A percentile compares a stretch with the other conserved stretches of the same genome.
These are phyloP conservation scores for Mechanitis messenoides DNA, from an alignment of 2,888 invertebrate species.

Conservation along the genomic window DNA sequence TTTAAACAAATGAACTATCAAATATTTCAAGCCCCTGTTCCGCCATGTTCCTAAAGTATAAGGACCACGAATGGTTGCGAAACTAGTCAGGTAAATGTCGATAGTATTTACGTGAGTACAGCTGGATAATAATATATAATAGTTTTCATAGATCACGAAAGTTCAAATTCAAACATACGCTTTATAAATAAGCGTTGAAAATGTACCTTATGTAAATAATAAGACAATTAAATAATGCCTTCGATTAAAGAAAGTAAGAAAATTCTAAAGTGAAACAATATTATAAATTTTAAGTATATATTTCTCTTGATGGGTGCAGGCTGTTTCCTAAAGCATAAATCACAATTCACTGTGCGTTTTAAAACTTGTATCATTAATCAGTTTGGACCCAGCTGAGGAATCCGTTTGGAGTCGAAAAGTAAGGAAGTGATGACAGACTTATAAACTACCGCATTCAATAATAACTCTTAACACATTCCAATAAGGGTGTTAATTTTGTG, in stretches of 20 bases:
- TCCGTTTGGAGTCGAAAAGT: slow-evolving; percentile 36
- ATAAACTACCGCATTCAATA: slow-evolving; percentile 7
- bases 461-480: slow-evolving; percentile 8
- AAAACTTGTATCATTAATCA: slow-evolving; percentile 54
- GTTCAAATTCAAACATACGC: too few species aligned
- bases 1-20: too few species aligned
- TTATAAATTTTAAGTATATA: slow-evolving; percentile 12
- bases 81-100: too few species aligned
- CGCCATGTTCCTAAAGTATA: too few species aligned
- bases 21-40: too few species aligned
- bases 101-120: too few species aligned
- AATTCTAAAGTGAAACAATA: not conserved
- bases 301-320: slow-evolving; percentile 34
- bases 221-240: not conserved
- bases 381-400: slow-evolving; percentile 56
- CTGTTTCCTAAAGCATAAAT: slow-evolving; percentile 40
- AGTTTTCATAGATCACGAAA: too few species aligned
- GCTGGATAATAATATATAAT: too few species aligned
- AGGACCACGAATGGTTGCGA: too few species aligned
- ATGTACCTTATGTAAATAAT: not conserved
- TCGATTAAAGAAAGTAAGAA: not conserved
- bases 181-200: not conserved
- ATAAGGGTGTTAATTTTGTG: slow-evolving; percentile 15
- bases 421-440: slow-evolving; percentile 35
- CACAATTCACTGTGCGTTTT: slow-evolving; percentile 42